These are phyloP conservation scores for Caenorhabditis latens DNA, from an alignment of 1,140 invertebrate genomes.

Conservation along the genomic window DNA sequence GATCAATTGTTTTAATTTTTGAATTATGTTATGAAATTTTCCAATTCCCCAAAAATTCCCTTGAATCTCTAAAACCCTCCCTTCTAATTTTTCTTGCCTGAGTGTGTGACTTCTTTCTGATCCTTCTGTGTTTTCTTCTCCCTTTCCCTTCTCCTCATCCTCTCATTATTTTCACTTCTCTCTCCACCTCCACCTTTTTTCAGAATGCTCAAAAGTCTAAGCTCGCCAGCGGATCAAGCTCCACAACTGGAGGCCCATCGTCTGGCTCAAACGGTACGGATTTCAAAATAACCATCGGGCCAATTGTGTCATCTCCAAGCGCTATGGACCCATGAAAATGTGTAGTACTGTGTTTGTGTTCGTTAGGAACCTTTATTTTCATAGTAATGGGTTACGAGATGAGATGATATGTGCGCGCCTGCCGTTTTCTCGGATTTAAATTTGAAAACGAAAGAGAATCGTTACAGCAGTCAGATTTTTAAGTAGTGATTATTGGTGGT, in stretches of 20 bases:
- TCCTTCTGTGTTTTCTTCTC: background rate
- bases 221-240: background rate
- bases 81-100: conserved; percentile 6
- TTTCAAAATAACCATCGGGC: conserved; percentile 46
- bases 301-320: background rate
- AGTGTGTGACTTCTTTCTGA: conserved; percentile 14
- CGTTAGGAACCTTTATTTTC: background rate
- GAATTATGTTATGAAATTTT: too few relatives aligned
- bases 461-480: background rate
- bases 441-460: background rate
- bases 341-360: background rate
- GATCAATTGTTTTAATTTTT: conserved; percentile 5
- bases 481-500: background rate
- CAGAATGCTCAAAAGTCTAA: conserved; percentile 27
- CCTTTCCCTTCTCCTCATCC: background rate
- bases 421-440: conserved; percentile 38
- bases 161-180: background rate
- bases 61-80: background rate
- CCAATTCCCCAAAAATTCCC: background rate
- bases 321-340: background rate
- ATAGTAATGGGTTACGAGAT: background rate
- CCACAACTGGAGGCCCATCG: background rate
- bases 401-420: background rate
- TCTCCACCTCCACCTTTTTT: conserved; percentile 19
- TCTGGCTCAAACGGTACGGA: conserved; percentile 42